Percentiles rank a stretch among this genome's conserved stretches.
These are phyloP conservation scores for Ceratoteleas bidentatus DNA, from an alignment of 1,140 invertebrate species.

Conservation along the genomic window DNA sequence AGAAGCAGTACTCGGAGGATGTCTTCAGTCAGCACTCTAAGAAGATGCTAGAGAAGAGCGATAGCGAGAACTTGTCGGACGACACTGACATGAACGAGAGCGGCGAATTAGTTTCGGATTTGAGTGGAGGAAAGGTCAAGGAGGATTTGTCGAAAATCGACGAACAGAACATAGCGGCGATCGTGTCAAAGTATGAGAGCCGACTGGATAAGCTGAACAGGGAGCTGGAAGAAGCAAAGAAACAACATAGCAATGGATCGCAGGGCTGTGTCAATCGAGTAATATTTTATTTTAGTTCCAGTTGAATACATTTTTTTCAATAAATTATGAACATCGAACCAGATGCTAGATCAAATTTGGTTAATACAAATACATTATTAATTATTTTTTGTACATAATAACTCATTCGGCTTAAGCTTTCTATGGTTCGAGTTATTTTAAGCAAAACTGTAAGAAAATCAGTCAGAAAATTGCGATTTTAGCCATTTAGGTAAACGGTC, in stretches of 20 bases:
- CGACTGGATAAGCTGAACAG: constrained; percentile 78
- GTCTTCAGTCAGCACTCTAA: constrained; percentile 86
- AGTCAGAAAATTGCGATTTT: too few species aligned
- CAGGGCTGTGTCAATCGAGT: constrained; percentile 72
- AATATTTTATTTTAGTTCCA: constrained; percentile 9
- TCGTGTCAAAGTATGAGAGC: constrained; percentile 74
- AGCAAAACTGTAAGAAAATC: too few species aligned
- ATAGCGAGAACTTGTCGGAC: constrained; percentile 77
- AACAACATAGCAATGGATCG: constrained; percentile 67
- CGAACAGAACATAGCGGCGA: constrained; percentile 10
- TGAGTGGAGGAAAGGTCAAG: constrained; percentile 48
- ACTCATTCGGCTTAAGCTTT: too few species aligned
- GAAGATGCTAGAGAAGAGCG: constrained; percentile 81
- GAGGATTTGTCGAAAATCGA: constrained; percentile 11
- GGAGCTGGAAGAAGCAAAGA: constrained; percentile 79
- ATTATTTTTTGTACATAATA: too few species aligned
- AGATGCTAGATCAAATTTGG: too few species aligned
- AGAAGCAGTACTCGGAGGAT: constrained; percentile 88
- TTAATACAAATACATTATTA: too few species aligned
- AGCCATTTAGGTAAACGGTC: too few species aligned
- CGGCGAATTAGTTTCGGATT: constrained; percentile 61
- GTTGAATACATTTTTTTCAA: too few species aligned
- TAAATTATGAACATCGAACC: too few species aligned
- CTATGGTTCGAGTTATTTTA: too few species aligned
- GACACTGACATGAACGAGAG: constrained; percentile 73